These are phyloP conservation scores for Coptotermes formosanus DNA, from an alignment of 1,140 invertebrate species.

Conservation along the genomic window DNA sequence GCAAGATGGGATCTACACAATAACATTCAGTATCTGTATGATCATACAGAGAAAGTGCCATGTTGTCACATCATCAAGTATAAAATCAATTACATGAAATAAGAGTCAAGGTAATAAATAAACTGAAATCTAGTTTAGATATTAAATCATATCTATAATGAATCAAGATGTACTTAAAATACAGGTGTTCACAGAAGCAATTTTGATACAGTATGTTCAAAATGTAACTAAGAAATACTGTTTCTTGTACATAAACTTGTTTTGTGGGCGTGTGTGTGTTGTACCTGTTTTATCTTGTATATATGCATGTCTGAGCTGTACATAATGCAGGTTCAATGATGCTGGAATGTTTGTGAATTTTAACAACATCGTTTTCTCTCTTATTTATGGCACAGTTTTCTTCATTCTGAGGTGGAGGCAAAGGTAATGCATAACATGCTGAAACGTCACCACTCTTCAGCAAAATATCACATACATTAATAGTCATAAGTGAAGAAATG, in stretches of 20 bases:
- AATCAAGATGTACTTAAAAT: not conserved
- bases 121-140: not conserved
- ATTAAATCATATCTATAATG: not conserved
- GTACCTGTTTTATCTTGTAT: not conserved
- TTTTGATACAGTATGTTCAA: not conserved
- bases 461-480: not conserved
- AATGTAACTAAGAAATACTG: not conserved
- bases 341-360: not conserved
- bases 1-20: not conserved
- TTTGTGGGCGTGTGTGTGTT: not conserved
- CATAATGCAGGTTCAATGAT: not conserved
- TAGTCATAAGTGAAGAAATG: too few relatives aligned
- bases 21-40: not conserved
- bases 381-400: constrained; percentile 1
- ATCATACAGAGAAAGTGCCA: not conserved
- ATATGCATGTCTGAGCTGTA: constrained; percentile 11
- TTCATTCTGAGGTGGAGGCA: not conserved
- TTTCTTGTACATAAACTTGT: not conserved
- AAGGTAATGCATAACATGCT: not conserved
- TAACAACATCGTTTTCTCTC: not conserved
- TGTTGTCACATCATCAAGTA: not conserved
- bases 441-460: not conserved
- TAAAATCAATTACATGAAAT: not conserved
- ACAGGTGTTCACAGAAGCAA: not conserved
- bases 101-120: not conserved